Evolutionary conservation across 2,888 invertebrate species (phyloP), one percentile per base, ranked within the genome.

Genomic region (Tiphia femorata): DNA sequence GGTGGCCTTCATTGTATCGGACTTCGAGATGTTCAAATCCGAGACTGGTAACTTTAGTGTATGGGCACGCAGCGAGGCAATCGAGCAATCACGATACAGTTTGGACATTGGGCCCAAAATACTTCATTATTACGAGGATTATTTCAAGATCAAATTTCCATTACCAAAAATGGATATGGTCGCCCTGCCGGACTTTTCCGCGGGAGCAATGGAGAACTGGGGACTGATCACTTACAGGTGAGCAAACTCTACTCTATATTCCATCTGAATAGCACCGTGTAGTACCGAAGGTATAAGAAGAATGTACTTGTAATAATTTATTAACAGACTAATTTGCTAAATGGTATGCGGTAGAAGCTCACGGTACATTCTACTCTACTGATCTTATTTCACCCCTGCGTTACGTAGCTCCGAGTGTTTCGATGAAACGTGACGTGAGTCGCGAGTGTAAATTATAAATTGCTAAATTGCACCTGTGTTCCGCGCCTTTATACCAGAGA

Each of bases 121-220:
- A 16, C 82, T 97, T 0, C 86, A 86, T 43, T 92, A 89, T 67
- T 87, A 91, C 54, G 93, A 93, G 73, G 86, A 90, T 1, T 94
- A 91, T 72, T 95, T 96, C 77, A 88, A 90, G 71, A 90, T 93
- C 29, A 86, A 90, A 30, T 96, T 93, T 75, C 93, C 94, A 0
- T 76, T 96, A 53, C 91, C 92, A 0, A 96, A 96, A 84, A 89
- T 94, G 54, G 96, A 97, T 79, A 93, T 96, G 93, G 91, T 95
- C n/a, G 96, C 96, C 0, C 84, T 97, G 54, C 96, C 96, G 0
- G 96, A 96, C 80, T 96, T 96, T 78, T 89, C 91, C 47, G 93
- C 94, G 1, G 94, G 93, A 0, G 96, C 95, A 0, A 96, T 96
- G 95, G 96, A 88, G 80, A 97, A 96, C 78, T 96, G 96, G 96